A percentile compares a stretch with the other conserved stretches of the same genome.
Conservation (phyloP, 2,113 vertebrate genomes). For the Coturnix japonica region DNA sequence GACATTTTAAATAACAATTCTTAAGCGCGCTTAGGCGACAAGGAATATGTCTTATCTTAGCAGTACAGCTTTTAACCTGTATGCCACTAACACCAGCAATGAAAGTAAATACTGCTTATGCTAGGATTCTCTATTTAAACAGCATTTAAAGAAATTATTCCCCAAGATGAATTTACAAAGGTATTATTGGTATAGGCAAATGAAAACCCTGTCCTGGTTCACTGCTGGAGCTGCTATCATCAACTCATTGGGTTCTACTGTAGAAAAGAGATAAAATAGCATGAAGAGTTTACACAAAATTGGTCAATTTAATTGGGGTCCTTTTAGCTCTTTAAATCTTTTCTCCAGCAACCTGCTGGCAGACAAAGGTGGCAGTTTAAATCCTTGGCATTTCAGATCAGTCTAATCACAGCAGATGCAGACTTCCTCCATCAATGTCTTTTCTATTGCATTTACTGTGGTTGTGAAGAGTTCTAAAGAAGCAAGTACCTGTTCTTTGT, state of each 20-base stretch:
- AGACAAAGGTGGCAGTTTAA: neutral
- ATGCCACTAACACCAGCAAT: neutral
- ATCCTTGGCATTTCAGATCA: neutral
- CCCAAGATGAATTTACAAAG: neutral
- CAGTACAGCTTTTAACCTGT: conserved; percentile 19
- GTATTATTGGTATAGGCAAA: neutral
- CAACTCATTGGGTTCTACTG: neutral
- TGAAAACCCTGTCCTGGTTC: neutral
- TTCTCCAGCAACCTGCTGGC: neutral
- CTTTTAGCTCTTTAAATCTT: neutral
- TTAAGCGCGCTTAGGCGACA: neutral
- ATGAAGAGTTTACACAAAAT: neutral
- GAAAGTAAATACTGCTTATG: neutral
- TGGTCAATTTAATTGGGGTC: neutral
- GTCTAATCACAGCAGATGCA: neutral
- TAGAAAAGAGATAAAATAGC: neutral
- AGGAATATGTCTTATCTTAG: neutral
- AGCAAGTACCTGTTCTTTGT: neutral
- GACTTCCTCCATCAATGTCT: neutral
- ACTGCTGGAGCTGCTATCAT: neutral
- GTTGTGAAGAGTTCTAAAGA: neutral
- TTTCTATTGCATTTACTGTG: neutral
- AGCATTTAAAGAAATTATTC: neutral
- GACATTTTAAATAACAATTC: neutral
- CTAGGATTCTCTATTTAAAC: neutral